Base-by-base conservation (phyloP, 1,140 invertebrate species). In the Drosophila persimilis region DNA sequence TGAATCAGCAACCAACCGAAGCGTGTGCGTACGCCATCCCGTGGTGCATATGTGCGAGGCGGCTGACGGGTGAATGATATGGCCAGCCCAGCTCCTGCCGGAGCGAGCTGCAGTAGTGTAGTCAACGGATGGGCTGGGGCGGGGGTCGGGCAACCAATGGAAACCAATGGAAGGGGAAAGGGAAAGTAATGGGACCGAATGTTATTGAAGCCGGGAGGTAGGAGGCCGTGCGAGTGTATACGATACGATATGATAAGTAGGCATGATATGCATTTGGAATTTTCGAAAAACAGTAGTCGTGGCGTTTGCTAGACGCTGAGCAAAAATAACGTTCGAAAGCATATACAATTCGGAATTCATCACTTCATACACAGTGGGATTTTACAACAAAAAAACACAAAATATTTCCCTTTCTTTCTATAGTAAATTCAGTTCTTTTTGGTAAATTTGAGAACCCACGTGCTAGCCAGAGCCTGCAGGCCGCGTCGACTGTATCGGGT, bases 331-430 rank as follows among this genome's bases (percentile, higher is more conserved):
- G 51, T 47, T 44, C 50, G 50, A 4, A 58, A 56, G 55, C 61
- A 77, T 65, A 80, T 60, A 44, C 50, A 65, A 45, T 59, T 66
- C 57, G 41, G 63, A 77, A 86, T 64, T 86, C 85, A 59, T 86
- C 74, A 85, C 60, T 50, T 60, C 64, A 66, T 57, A 85, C 80
- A 80, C 67, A 58, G 69, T 61, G 64, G 61, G 69, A 73, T 69
- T 73, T 13, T 15, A 63, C 43, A 55, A 43, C 53, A 55, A 39
- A 50, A 67, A 67, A 56, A 17, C 60, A 60, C 54, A 74, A 39
- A 39, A 39, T 39, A 13, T 39, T 39, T 15, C 11, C 60, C 55
- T 66, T 44, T 45, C 20, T 73, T 59, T 74, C 66, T 54, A n/a
- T 54, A 55, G 45, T 55, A 13, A 17, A 57, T 62, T 54, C 45